Evolutionary conservation across 2,113 vertebrate species (phyloP).

Genomic region (Cheilinus undulatus): DNA sequence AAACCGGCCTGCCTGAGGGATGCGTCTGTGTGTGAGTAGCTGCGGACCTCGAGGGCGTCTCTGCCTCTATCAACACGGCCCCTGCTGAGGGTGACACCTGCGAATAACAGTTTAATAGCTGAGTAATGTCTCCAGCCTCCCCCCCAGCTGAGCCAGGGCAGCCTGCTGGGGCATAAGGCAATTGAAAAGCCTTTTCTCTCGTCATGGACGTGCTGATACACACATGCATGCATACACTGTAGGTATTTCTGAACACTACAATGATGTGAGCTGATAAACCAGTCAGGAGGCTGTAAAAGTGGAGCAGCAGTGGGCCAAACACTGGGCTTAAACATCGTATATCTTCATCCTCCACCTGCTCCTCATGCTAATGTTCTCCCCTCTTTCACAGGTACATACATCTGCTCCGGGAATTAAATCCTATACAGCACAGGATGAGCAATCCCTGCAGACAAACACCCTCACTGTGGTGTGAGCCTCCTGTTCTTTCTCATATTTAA

Average conservation of each 20-base stretch:
- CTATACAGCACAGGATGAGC: background rate
- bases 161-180: constrained; percentile 52
- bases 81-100: constrained; percentile 79
- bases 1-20: constrained; percentile 39
- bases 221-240: constrained; percentile 18
- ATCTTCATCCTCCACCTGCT: constrained; percentile 56
- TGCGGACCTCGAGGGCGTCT: constrained; percentile 63
- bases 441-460: constrained; percentile 12
- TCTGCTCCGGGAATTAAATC: background rate
- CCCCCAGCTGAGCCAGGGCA: constrained; percentile 59
- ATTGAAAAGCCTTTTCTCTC: constrained; percentile 48
- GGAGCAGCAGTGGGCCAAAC: constrained; percentile 15
- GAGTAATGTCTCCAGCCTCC: constrained; percentile 74
- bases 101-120: constrained; percentile 78
- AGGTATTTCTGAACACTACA: constrained; percentile 7
- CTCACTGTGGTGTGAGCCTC: constrained; percentile 20
- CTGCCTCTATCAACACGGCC: constrained; percentile 57
- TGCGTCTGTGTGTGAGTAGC: constrained; percentile 24
- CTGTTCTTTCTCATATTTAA: background rate
- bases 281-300: constrained; percentile 48
- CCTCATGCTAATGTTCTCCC: constrained; percentile 40
- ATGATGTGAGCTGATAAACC: constrained; percentile 40
- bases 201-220: constrained; percentile 27
- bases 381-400: constrained; percentile 31
- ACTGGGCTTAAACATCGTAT: constrained; percentile 35